These are phyloP conservation scores for Echinometra lucunter DNA, from an alignment of 53 echinoderm and acorn worm species.

Conservation along the genomic window DNA sequence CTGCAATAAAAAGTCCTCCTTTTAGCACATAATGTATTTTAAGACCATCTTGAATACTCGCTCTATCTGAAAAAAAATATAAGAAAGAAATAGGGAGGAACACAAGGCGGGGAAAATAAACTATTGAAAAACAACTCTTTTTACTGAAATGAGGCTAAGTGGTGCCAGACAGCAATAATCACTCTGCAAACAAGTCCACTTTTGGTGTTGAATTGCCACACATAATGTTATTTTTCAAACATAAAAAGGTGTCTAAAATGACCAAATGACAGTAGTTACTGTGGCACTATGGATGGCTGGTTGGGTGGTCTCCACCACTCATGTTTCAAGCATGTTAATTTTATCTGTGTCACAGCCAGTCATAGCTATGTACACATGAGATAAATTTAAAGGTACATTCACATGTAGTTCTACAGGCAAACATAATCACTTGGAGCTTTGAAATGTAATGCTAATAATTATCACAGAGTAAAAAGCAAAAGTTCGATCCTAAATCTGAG, in stretches of 20 bases:
- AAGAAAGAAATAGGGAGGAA: background rate
- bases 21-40: background rate
- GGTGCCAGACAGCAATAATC: constrained; percentile 8
- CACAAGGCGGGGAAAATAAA: background rate
- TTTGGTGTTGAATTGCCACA: constrained; percentile 27
- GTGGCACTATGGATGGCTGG: background rate
- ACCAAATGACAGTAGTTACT: background rate
- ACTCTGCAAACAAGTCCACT: constrained; percentile 32
- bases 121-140: background rate
- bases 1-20: too few species aligned
- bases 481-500: background rate
- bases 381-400: background rate
- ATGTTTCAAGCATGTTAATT: constrained; percentile 39
- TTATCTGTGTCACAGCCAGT: too few species aligned
- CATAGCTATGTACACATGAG: background rate
- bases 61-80: background rate
- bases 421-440: background rate
- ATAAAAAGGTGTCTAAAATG: constrained; percentile 15
- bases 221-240: constrained; percentile 52
- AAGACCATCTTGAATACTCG: background rate
- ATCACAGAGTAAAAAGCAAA: background rate
- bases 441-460: background rate
- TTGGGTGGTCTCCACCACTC: background rate
- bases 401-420: too few species aligned
- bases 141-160: background rate